phyloP scores from a whole-genome alignment of 2,113 vertebrate genomes.

The Brachionichthys hirsutus region DNA sequence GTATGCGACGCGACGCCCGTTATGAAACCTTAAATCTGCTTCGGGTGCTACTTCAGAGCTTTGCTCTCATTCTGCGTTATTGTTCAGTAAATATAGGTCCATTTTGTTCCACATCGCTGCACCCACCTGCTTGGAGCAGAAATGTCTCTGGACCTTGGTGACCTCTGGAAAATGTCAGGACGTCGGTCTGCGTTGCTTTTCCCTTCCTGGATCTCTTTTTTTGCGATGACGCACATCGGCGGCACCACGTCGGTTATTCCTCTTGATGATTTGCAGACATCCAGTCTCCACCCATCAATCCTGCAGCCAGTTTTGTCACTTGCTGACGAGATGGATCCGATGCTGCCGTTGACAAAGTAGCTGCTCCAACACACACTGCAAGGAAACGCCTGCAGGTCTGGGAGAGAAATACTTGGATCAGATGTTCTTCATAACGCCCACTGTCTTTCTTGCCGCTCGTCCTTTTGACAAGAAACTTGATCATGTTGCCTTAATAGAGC shows the following conservation, averaged over 20 bases:
- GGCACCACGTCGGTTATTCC: constrained; percentile 19
- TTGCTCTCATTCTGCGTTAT: constrained; percentile 2
- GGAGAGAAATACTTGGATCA: neutral
- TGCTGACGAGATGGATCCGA: constrained; percentile 10
- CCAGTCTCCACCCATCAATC: constrained; percentile 1
- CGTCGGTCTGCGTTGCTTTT: constrained; percentile 23
- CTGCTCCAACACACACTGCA: no score
- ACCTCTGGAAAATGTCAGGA: constrained; percentile 62
- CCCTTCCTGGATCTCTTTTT: no score
- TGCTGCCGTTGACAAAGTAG: no score
- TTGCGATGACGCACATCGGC: constrained; percentile 4
- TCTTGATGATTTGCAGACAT: constrained; percentile 42
- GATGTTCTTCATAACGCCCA: no score
- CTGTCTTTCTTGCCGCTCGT: no score
- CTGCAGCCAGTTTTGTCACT: constrained; percentile 24
- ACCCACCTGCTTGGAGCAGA: constrained; percentile 15
- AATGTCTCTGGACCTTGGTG: constrained; percentile 46
- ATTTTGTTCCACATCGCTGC: constrained; percentile 37
- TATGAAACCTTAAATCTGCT: constrained; percentile 2
- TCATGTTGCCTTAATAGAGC: no score
- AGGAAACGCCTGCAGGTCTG: no score
- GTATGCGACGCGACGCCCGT: no score
- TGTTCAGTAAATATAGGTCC: constrained; percentile 17
- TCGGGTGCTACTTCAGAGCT: constrained; percentile 3
- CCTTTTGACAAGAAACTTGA: no score